Conservation (phyloP, 2,113 vertebrate species). For the Brienomyrus longianalis region DNA sequence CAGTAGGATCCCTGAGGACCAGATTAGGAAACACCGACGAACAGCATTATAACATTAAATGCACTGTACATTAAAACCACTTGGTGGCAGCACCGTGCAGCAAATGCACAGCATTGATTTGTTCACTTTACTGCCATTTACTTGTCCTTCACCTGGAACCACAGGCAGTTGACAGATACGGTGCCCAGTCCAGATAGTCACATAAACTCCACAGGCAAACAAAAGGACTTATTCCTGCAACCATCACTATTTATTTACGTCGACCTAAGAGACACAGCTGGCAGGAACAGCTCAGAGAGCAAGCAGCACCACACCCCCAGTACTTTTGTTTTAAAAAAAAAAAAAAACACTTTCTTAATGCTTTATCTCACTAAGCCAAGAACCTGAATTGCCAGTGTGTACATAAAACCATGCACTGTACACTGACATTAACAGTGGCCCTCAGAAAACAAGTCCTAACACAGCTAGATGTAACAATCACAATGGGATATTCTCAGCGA, state of each 20-base stretch:
- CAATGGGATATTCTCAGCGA: background rate
- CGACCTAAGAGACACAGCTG: background rate
- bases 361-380: background rate
- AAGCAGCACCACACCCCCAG: background rate
- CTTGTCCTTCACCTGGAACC: background rate
- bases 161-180: background rate
- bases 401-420: background rate
- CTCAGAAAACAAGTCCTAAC: background rate
- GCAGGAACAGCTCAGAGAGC: background rate
- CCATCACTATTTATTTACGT: background rate
- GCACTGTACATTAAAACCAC: background rate
- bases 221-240: background rate
- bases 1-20: background rate
- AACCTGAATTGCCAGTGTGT: background rate
- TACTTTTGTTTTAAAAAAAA: background rate
- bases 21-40: background rate
- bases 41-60: background rate
- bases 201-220: background rate
- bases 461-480: background rate
- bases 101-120: background rate
- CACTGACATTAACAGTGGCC: background rate
- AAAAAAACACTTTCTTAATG: background rate
- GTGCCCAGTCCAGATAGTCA: background rate
- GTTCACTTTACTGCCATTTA: background rate
- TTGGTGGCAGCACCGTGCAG: background rate